These are phyloP conservation scores for Luscinia luscinia DNA, from an alignment of 2,797 vertebrate species.

Conservation along the genomic window DNA sequence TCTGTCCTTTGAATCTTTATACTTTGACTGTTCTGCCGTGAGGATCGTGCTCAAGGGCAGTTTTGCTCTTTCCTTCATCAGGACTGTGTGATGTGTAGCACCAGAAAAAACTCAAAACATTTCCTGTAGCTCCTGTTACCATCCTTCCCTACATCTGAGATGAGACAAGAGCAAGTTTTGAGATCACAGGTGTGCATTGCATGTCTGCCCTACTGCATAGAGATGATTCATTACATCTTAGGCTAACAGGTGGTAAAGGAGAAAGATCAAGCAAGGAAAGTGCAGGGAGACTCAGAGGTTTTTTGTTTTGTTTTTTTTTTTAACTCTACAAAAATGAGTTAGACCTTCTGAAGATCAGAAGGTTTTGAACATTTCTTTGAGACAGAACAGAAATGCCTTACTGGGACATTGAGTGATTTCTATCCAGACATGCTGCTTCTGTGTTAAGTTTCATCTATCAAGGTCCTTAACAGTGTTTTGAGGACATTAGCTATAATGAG, in stretches of 20 bases:
- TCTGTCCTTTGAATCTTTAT: background rate
- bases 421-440: background rate
- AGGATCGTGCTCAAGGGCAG: fast-evolving
- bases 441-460: background rate
- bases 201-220: background rate
- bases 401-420: background rate
- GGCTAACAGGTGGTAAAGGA: background rate
- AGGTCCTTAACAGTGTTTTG: background rate
- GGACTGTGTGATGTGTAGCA: background rate
- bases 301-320: fast-evolving
- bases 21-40: background rate
- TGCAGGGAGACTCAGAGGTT: background rate
- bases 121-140: background rate
- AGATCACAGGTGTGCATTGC: background rate
- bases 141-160: background rate
- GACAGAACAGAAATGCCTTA: background rate
- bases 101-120: background rate
- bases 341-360: background rate
- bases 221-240: background rate
- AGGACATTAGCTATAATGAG: background rate
- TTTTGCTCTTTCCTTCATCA: background rate
- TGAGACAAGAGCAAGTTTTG: background rate
- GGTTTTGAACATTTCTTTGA: background rate
- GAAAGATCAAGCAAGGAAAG: background rate
- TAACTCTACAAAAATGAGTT: background rate